Evolutionary conservation across 2,888 invertebrate genomes (phyloP).

Genomic region (Camponotus fellah): DNA sequence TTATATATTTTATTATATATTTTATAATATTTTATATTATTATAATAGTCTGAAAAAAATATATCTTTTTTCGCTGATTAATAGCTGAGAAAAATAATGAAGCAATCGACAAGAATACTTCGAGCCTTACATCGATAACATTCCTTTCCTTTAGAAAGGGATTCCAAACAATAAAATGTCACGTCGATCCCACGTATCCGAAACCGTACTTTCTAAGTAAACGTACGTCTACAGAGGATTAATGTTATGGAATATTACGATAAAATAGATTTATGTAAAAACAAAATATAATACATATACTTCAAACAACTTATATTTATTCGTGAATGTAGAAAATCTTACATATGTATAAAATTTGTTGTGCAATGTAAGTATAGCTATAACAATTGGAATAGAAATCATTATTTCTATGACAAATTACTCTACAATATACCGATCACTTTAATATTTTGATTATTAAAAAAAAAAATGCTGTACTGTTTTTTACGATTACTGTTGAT

Average conservation of each 20-base stretch:
- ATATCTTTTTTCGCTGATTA: no score
- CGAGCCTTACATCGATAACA: no score
- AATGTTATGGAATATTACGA: not conserved
- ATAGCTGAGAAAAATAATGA: no score
- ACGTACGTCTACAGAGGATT: not conserved
- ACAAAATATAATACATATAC: not conserved
- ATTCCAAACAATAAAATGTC: not conserved
- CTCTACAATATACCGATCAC: not conserved
- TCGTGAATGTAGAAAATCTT: constrained; percentile 63
- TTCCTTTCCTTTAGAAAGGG: no score
- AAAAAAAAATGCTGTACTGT: constrained; percentile 31
- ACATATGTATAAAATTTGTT: constrained; percentile 67
- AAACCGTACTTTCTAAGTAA: not conserved
- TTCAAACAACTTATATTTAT: constrained; percentile 65
- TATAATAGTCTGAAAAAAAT: no score
- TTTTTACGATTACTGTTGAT: not conserved
- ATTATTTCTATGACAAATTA: constrained; percentile 38
- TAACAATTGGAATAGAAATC: constrained; percentile 66
- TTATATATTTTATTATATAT: no score
- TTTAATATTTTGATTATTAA: constrained; percentile 36
- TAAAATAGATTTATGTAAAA: not conserved
- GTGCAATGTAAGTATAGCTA: constrained; percentile 54
- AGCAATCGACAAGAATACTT: no score
- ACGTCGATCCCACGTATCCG: not conserved
- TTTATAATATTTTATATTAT: no score